Percentiles rank a stretch among this genome's conserved stretches.
These are phyloP conservation scores for Pluvialis apricaria DNA, from an alignment of 2,113 vertebrate genomes.

Conservation along the genomic window DNA sequence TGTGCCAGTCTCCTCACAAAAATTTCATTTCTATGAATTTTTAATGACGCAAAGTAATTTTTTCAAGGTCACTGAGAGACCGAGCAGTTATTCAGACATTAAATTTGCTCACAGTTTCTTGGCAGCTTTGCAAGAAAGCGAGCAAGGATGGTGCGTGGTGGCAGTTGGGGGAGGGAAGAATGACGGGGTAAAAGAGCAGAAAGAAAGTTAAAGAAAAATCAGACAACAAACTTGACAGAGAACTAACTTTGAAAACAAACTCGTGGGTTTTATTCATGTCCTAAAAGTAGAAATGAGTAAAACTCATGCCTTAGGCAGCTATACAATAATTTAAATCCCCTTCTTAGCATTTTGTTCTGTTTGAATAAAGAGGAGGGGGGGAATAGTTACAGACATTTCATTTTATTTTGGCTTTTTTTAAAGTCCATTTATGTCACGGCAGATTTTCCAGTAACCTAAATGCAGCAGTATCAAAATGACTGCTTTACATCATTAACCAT, in stretches of 20 bases:
- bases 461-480: neutral
- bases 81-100: slow-evolving; percentile 77
- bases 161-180: slow-evolving; percentile 22
- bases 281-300: slow-evolving; percentile 38
- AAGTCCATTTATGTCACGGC: neutral
- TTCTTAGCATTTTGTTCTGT: neutral
- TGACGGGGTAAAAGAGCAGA: neutral
- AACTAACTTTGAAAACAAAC: slow-evolving; percentile 46
- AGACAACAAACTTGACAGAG: neutral
- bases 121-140: slow-evolving; percentile 70
- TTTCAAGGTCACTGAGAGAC: slow-evolving; percentile 79
- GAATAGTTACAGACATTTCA: neutral
- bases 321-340: neutral
- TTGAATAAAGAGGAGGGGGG: neutral
- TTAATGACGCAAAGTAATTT: slow-evolving; percentile 78
- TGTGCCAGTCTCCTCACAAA: slow-evolving; percentile 72
- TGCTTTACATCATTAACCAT: slow-evolving; percentile 32
- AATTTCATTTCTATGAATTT: slow-evolving; percentile 79
- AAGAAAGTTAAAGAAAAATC: neutral
- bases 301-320: slow-evolving; percentile 20
- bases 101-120: slow-evolving; percentile 79
- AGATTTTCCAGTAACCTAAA: slow-evolving; percentile 39
- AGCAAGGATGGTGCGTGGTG: slow-evolving; percentile 48
- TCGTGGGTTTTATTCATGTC: neutral
- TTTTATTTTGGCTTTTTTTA: neutral